Evolutionary conservation across 2,113 vertebrate species (phyloP).

Genomic region (Onychostoma macrolepis): DNA sequence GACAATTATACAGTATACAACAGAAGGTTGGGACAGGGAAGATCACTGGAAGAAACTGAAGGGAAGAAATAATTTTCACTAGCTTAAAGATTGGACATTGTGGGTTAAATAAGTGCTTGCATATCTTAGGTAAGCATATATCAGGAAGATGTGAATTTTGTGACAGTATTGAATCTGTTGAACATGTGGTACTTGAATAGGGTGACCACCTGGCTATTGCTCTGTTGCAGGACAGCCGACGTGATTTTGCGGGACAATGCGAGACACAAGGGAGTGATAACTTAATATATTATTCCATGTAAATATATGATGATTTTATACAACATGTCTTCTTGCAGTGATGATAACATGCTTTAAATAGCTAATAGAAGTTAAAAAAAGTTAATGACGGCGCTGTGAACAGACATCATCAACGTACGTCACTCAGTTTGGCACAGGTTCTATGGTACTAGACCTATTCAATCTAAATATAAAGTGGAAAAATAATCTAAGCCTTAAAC

Average conservation of each 20-base stretch:
- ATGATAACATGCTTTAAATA: too few relatives aligned
- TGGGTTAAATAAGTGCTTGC: too few relatives aligned
- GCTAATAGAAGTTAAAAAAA: too few relatives aligned
- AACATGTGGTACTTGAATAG: neutral
- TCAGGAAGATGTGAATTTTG: neutral
- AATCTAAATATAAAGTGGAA: neutral
- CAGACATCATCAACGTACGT: neutral
- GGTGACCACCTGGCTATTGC: neutral
- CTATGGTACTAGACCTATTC: neutral
- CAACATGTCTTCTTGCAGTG: too few relatives aligned
- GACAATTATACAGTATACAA: too few relatives aligned
- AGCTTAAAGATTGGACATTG: too few relatives aligned
- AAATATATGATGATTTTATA: too few relatives aligned
- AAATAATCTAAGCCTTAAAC: neutral
- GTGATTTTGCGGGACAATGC: neutral
- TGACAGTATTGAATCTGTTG: neutral
- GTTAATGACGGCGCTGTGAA: too few relatives aligned
- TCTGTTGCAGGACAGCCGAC: neutral
- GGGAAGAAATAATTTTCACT: too few relatives aligned
- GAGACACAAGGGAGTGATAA: neutral
- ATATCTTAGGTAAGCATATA: neutral
- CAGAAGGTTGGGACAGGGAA: too few relatives aligned
- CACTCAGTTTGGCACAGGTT: neutral
- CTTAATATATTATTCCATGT: neutral
- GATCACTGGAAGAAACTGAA: too few relatives aligned